phyloP scores from a whole-genome alignment of 2,888 invertebrate species.

The Strigamia crassipes region DNA sequence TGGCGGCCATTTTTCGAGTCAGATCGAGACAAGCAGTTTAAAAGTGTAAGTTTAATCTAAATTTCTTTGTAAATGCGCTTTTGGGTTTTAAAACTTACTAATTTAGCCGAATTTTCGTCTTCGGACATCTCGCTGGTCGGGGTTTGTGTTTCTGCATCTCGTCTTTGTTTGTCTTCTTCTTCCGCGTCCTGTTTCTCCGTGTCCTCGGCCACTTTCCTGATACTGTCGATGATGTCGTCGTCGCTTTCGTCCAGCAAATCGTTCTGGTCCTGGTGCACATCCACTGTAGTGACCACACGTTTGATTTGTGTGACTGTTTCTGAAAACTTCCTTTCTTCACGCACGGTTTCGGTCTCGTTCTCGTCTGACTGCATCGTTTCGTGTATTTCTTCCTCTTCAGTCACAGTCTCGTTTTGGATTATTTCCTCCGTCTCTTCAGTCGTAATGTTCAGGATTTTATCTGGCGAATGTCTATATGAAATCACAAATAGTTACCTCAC shows the following conservation, averaged over 20 bases:
- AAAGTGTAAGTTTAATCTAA: no score
- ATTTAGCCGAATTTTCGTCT: not conserved
- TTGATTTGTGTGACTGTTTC: slow-evolving; percentile 49
- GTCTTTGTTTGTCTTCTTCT: slow-evolving; percentile 54
- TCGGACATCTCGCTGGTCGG: not conserved
- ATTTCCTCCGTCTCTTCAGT: slow-evolving; percentile 58
- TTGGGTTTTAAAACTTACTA: not conserved
- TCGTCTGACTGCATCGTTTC: slow-evolving; percentile 71
- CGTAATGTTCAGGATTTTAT: not conserved
- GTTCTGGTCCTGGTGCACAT: not conserved
- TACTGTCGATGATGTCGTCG: not conserved
- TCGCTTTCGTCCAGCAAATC: not conserved
- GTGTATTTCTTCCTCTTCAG: slow-evolving; percentile 64
- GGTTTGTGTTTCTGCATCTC: slow-evolving; percentile 50
- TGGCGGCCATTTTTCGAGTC: no score
- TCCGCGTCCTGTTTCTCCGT: slow-evolving; percentile 53
- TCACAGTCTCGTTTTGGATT: not conserved
- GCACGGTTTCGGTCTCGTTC: slow-evolving; percentile 54
- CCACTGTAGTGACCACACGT: not conserved
- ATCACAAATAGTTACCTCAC: not conserved
- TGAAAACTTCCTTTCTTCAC: slow-evolving; percentile 54
- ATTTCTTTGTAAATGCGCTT: not conserved
- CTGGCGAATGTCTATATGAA: not conserved
- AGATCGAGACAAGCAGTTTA: no score
- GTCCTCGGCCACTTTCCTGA: not conserved